A percentile compares a stretch with the other conserved stretches of the same genome.
Evolutionary conservation across 1,140 invertebrate species (phyloP).

Genomic region (Danaus plexippus): DNA sequence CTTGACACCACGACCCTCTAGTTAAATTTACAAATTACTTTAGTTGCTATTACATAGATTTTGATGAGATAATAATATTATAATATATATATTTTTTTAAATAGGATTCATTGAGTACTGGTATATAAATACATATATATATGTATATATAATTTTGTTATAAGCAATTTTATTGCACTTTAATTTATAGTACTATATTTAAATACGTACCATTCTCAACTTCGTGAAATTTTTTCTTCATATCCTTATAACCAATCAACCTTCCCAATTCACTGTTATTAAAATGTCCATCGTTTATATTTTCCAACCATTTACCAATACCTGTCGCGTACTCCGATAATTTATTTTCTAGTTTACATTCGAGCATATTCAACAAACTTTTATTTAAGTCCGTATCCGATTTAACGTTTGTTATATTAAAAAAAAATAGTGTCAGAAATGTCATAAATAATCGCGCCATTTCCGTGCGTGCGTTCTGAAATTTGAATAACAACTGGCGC

Average conservation of each 20-base stretch:
- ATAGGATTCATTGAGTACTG: background rate
- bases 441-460: too few species aligned
- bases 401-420: slow-evolving; percentile 18
- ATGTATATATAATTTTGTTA: too few species aligned
- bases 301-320: slow-evolving; percentile 32
- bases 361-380: slow-evolving; percentile 19
- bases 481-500: too few species aligned
- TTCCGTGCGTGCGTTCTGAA: too few species aligned
- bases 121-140: too few species aligned
- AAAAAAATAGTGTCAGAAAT: slow-evolving; percentile 33
- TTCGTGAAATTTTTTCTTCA: slow-evolving; percentile 35
- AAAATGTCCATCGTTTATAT: slow-evolving; percentile 42
- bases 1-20: slow-evolving; percentile 45
- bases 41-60: background rate
- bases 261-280: slow-evolving; percentile 39
- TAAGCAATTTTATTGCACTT: too few species aligned
- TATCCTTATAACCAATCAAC: slow-evolving; percentile 40
- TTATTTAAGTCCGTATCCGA: slow-evolving; percentile 3
- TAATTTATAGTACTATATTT: slow-evolving; percentile 4
- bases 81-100: background rate
- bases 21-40: background rate
- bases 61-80: slow-evolving; percentile 1
- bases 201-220: slow-evolving; percentile 24
- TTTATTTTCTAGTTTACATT: slow-evolving; percentile 39
- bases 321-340: slow-evolving; percentile 28